Percentiles rank a stretch among this genome's conserved stretches.
Evolutionary conservation across 2,797 vertebrate species (phyloP).

Genomic region (Toxotes lorentzi): DNA sequence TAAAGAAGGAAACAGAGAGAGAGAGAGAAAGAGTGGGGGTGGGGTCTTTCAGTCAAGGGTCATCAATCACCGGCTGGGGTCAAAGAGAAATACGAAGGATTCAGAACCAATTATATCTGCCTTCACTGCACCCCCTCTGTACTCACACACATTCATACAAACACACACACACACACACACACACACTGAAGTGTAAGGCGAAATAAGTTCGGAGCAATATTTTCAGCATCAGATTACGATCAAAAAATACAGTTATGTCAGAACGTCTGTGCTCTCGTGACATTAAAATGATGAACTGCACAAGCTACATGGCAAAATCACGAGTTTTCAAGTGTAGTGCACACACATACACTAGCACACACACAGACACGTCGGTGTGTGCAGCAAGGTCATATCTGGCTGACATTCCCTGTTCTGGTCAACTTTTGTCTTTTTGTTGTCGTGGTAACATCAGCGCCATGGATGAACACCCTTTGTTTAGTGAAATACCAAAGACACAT

Average conservation of each 20-base stretch:
- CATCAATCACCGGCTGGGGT: slow-evolving; percentile 87
- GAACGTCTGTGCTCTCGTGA: neutral
- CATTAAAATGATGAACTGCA: slow-evolving; percentile 1
- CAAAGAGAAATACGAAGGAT: slow-evolving; percentile 84
- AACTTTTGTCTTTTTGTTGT: slow-evolving; percentile 87
- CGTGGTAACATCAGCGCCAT: slow-evolving; percentile 77
- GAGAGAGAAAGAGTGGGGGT: slow-evolving; percentile 57
- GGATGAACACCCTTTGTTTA: slow-evolving; percentile 78
- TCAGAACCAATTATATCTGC: slow-evolving; percentile 84
- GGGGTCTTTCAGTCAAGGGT: slow-evolving; percentile 81
- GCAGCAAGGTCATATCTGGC: slow-evolving; percentile 81
- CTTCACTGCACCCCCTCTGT: slow-evolving; percentile 61
- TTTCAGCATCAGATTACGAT: slow-evolving; percentile 33
- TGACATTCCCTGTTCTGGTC: slow-evolving; percentile 84
- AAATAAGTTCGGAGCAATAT: slow-evolving; percentile 31
- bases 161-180: slow-evolving; percentile 41
- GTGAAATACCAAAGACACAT: slow-evolving; percentile 66
- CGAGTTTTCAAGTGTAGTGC: neutral
- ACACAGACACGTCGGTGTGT: slow-evolving; percentile 57
- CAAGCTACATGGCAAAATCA: neutral
- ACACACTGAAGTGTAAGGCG: neutral
- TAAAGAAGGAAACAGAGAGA: slow-evolving; percentile 5
- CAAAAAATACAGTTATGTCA: slow-evolving; percentile 3
- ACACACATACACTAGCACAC: slow-evolving; percentile 4
- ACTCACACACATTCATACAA: slow-evolving; percentile 33